Evolutionary conservation across 1,140 invertebrate species (phyloP).

Genomic region (Drosophila sproati): DNA sequence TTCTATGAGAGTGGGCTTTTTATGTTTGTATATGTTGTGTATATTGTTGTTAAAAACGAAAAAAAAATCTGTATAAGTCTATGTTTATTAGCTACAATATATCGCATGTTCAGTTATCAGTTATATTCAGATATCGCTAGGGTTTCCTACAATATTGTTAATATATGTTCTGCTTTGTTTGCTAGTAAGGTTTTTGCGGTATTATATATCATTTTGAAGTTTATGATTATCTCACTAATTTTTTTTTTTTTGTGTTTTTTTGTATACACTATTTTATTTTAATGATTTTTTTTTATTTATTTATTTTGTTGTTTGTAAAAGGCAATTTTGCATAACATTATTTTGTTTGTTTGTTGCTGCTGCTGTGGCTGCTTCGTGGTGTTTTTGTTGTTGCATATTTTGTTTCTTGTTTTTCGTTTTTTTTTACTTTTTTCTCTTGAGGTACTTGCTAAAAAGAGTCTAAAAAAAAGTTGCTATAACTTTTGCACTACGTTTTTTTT

Average conservation of each 20-base stretch:
- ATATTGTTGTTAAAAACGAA: constrained; percentile 30
- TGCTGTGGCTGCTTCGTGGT: constrained; percentile 30
- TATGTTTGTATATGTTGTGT: neutral
- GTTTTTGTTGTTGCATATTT: constrained; percentile 21
- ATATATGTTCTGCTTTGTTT: constrained; percentile 65
- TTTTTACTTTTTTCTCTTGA: constrained; percentile 43
- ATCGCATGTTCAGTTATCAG: constrained; percentile 59
- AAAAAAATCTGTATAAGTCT: constrained; percentile 39
- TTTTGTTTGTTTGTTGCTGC: constrained; percentile 40
- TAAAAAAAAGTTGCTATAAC: constrained; percentile 51
- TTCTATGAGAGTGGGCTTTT: constrained; percentile 63
- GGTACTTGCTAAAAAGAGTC: constrained; percentile 76
- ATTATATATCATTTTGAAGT: constrained; percentile 37
- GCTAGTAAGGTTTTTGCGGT: constrained; percentile 80
- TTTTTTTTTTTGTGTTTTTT: constrained; percentile 38
- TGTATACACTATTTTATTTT: constrained; percentile 46
- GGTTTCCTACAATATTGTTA: constrained; percentile 53
- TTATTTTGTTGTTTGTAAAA: constrained; percentile 41
- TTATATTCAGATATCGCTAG: constrained; percentile 50
- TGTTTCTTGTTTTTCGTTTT: constrained; percentile 17
- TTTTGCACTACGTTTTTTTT: constrained; percentile 57
- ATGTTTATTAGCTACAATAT: constrained; percentile 56
- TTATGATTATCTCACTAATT: constrained; percentile 33
- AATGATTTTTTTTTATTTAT: constrained; percentile 20
- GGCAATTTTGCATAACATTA: constrained; percentile 22